A percentile compares a stretch with the other conserved stretches of the same genome.
These are phyloP conservation scores for Chinchilla lanigera DNA, from an alignment of 2,113 vertebrate genomes.

Conservation along the genomic window DNA sequence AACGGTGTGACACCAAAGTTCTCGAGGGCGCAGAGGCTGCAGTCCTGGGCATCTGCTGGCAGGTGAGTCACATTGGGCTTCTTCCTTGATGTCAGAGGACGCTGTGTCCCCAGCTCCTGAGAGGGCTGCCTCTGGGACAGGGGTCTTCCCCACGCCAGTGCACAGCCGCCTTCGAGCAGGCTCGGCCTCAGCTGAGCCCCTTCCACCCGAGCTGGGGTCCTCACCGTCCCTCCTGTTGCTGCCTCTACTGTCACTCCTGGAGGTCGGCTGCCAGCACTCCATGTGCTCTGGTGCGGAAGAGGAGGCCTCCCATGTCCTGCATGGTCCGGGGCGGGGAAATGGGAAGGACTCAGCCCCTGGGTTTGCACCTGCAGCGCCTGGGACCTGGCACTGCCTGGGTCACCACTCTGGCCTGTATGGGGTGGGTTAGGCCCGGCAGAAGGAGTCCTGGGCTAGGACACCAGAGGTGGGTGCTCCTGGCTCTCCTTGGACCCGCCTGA, in stretches of 20 bases:
- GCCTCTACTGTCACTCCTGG: neutral
- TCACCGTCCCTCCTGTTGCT: neutral
- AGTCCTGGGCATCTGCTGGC: slow-evolving; percentile 82
- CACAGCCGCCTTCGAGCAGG: neutral
- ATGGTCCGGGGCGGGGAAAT: fast-evolving
- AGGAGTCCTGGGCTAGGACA: neutral
- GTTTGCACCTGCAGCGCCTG: no score
- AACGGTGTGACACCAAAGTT: slow-evolving; percentile 73
- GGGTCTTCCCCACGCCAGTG: neutral
- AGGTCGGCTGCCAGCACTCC: neutral
- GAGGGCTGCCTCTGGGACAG: neutral
- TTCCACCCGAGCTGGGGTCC: neutral
- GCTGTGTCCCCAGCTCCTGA: neutral
- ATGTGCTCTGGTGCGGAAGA: neutral
- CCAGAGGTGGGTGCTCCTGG: neutral
- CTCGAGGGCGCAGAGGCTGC: slow-evolving; percentile 81
- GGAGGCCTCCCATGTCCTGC: neutral
- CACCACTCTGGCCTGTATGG: neutral
- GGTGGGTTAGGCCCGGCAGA: fast-evolving
- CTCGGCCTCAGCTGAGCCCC: neutral
- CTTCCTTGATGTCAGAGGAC: neutral
- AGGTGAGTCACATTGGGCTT: slow-evolving; percentile 84
- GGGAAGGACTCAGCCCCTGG: neutral
- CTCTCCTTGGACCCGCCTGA: neutral
- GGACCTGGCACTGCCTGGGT: neutral